These are phyloP conservation scores for Drosophila pullipes DNA, from an alignment of 2,888 invertebrate species.

Conservation along the genomic window DNA sequence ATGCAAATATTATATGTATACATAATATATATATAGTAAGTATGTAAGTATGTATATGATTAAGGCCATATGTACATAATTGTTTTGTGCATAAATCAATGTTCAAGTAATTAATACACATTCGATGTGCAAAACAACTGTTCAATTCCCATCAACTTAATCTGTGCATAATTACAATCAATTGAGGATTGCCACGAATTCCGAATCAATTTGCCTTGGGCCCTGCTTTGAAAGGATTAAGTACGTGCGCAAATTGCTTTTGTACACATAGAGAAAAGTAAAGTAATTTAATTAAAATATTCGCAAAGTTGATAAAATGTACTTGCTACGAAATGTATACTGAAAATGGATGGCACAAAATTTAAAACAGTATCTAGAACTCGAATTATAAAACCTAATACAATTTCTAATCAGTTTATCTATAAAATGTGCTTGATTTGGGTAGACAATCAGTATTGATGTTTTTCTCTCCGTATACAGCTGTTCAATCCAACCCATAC, in stretches of 20 bases:
- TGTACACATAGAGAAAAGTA: background rate
- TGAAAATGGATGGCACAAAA: background rate
- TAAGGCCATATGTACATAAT: background rate
- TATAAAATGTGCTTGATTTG: background rate
- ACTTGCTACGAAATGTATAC: background rate
- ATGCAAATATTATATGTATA: background rate
- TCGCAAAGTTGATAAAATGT: no score
- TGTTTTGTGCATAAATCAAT: background rate
- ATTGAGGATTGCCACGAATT: constrained; percentile 49
- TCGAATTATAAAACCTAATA: background rate
- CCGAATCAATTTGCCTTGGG: constrained; percentile 66
- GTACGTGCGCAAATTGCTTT: constrained; percentile 31
- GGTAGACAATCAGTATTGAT: background rate
- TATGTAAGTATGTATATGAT: background rate
- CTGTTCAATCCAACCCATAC: background rate
- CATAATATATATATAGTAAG: no score
- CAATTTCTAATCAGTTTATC: background rate
- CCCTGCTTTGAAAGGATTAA: constrained; percentile 55
- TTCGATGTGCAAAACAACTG: constrained; percentile 54
- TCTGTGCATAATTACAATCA: constrained; percentile 69
- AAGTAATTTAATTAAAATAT: background rate
- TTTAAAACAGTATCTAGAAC: background rate
- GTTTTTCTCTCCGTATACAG: background rate
- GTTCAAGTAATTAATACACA: constrained; percentile 24
- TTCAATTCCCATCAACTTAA: constrained; percentile 58